phyloP scores from a whole-genome alignment of 2,113 vertebrate species.

The Natator depressus region DNA sequence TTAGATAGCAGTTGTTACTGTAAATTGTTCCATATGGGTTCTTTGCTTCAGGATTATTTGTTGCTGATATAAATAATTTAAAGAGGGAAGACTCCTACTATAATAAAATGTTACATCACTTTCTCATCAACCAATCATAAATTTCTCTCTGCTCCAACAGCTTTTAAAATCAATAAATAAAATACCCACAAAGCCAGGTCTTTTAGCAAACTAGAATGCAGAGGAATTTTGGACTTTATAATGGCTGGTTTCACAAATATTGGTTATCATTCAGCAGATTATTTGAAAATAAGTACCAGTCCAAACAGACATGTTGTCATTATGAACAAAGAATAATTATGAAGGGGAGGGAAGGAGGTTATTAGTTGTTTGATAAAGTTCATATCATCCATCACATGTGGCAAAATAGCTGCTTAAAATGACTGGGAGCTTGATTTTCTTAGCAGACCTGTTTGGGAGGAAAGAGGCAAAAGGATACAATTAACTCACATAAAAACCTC shows the following conservation, averaged over 20 bases:
- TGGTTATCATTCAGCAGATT: background rate
- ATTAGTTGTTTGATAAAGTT: background rate
- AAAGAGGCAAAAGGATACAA: background rate
- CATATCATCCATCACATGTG: background rate
- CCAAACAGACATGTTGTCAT: background rate
- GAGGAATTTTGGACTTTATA: background rate
- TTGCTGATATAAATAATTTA: background rate
- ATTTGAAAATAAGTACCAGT: background rate
- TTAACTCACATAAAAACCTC: constrained; percentile 2
- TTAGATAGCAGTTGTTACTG: background rate
- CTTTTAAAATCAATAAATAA: background rate
- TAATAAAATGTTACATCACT: background rate
- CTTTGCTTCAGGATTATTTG: background rate
- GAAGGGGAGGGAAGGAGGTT: background rate
- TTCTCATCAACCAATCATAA: background rate
- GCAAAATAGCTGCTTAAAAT: constrained; percentile 32
- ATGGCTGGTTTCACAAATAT: background rate
- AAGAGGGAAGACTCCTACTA: background rate
- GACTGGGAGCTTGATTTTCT: constrained; percentile 40
- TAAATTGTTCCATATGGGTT: background rate
- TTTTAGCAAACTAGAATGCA: background rate
- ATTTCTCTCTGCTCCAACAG: background rate
- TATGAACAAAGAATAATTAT: background rate
- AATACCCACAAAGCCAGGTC: background rate
- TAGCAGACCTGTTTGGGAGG: constrained; percentile 63